phyloP scores from a whole-genome alignment of 1,140 invertebrate genomes.

The Scaptomyza pallida region DNA sequence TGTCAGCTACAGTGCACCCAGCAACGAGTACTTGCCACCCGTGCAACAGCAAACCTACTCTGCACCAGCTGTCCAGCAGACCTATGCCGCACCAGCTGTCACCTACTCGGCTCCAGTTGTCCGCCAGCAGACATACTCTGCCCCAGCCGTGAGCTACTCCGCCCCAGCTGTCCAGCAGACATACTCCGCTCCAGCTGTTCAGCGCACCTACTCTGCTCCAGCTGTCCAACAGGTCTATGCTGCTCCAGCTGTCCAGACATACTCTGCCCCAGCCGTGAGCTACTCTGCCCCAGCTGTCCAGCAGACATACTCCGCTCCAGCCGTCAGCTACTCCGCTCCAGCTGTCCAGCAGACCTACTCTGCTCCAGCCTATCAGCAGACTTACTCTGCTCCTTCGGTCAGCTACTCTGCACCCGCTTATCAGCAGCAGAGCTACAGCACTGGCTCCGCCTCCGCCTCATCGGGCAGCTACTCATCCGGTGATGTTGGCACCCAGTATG shows the following conservation, averaged over 20 bases:
- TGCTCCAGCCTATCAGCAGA: constrained; percentile 20
- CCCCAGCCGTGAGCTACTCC: constrained; percentile 40
- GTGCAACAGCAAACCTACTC: constrained; percentile 30
- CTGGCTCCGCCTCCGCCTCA: constrained; percentile 20
- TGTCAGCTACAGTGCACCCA: constrained; percentile 46
- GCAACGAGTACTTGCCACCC: constrained; percentile 71
- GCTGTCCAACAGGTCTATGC: constrained; percentile 49
- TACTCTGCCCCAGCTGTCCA: constrained; percentile 49
- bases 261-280: constrained; percentile 45
- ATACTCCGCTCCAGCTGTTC: constrained; percentile 37
- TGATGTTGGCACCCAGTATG: constrained; percentile 79
- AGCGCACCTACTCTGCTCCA: constrained; percentile 47
- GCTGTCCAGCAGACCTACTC: constrained; percentile 50
- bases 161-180: constrained; percentile 51
- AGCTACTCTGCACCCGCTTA: constrained; percentile 39
- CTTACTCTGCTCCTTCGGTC: constrained; percentile 42
- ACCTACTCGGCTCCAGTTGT: constrained; percentile 26
- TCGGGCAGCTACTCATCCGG: constrained; percentile 37
- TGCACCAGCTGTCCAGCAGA: constrained; percentile 29
- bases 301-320: constrained; percentile 54
- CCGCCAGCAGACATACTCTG: constrained; percentile 32
- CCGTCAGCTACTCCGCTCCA: constrained; percentile 38
- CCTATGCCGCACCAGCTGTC: constrained; percentile 41
- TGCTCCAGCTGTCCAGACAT: constrained; percentile 38
- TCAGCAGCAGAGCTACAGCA: constrained; percentile 37